Base-by-base conservation (phyloP, 2,797 vertebrate species). In the Saxicola maurus region DNA sequence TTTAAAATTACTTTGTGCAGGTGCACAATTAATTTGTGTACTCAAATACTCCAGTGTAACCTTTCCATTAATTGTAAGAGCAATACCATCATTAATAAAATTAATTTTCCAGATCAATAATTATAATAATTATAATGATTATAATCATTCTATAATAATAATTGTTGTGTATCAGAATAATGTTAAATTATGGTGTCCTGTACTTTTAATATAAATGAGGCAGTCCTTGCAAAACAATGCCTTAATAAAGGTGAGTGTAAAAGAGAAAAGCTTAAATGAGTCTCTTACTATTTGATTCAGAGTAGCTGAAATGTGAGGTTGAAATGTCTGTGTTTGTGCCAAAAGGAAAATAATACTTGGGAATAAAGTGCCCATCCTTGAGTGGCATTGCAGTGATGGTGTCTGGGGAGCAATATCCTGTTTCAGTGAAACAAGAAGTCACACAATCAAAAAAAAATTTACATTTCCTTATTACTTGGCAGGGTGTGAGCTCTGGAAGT, bases 11-110 rank as follows among this genome's bases (percentile, higher is more conserved):
- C 62, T 79, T 65, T 12, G 4, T 31, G 74, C 86, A 92, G 68
- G 59, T 88, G 81, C 83, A 67, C 51, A 53, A 51, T 77, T 86
- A 86, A 74, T 86, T 90, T 91, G 42, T 67, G 73, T 82, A 49
- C 57, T 78, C 27, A 82, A 7, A 61, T 65, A 57, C 53, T 56
- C 21, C 57, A 15, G 14, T 17, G 49, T 31, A 59, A n/a, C 60
- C 38, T 71, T 68, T 77, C 46, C 28, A 13, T 79, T 84, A 66
- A 48, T 46, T 66, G 5, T 59, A 65, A 40, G 45, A 59, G 24
- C n/a, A 76, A 59, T 79, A 21, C 25, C 64, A 11, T 42, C 30
- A 78, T 83, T 82, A 86, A 90, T 85, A 31, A 84, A 62, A 72
- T 37, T 13, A 62, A 60, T 28, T 76, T 87, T 59, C 31, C 27